Conservation (phyloP, 2,797 vertebrate species). For the Mormyrops boulengeri region DNA sequence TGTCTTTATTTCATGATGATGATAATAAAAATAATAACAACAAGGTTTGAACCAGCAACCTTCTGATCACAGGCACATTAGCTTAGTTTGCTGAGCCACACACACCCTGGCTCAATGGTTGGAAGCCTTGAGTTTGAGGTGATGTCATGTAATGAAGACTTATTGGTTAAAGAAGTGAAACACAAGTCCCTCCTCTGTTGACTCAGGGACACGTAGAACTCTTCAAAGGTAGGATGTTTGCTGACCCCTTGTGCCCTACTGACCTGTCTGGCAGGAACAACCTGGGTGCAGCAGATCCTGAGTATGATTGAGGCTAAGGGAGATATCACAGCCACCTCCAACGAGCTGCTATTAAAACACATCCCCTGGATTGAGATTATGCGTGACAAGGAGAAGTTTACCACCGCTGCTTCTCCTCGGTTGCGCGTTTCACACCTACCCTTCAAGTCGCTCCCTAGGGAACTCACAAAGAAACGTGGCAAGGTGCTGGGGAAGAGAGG, state of each 20-base stretch:
- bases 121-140: background rate
- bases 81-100: background rate
- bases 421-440: slow-evolving; percentile 44
- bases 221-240: background rate
- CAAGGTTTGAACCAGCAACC: background rate
- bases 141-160: background rate
- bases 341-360: background rate
- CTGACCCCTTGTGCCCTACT: background rate
- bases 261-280: slow-evolving; percentile 43
- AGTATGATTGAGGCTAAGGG: slow-evolving; percentile 47
- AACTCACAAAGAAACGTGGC: slow-evolving; percentile 44
- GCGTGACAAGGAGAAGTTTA: slow-evolving; percentile 33
- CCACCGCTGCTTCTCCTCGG: slow-evolving; percentile 35
- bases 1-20: background rate
- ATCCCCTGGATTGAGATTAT: slow-evolving; percentile 51
- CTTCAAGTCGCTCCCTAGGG: slow-evolving; percentile 42
- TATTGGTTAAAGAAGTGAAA: background rate
- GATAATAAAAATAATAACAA: background rate
- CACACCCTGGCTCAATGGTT: background rate
- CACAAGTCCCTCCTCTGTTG: background rate
- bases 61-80: background rate
- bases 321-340: slow-evolving; percentile 28
- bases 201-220: background rate
- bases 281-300: slow-evolving; percentile 61
- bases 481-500: slow-evolving; percentile 41